Evolutionary conservation across 30 jellyfish, hydroid and myxozoan genomes (phyloP).

Genomic region (Cassiopea xamachana): DNA sequence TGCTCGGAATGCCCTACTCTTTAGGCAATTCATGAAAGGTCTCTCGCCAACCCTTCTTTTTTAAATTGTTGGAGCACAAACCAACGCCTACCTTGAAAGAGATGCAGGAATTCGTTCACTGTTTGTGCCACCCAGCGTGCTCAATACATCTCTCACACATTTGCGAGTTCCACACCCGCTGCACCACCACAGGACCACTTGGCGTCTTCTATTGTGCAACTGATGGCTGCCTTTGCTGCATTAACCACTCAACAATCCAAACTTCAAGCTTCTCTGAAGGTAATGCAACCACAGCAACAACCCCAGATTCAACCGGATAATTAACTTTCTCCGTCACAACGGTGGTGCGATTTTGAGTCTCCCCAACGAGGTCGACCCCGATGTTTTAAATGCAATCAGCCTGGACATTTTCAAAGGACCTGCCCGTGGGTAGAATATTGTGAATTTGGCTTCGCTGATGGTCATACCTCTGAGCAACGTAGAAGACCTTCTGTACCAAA

Average conservation of each 20-base stretch:
- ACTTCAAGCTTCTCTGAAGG: neutral
- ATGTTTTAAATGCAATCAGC: neutral
- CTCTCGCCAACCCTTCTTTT: neutral
- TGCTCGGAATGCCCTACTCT: conserved; percentile 8
- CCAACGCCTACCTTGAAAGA: conserved; percentile 30
- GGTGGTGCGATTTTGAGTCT: neutral
- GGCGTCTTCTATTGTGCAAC: conserved; percentile 10
- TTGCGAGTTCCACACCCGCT: neutral
- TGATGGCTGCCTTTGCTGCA: conserved; percentile 14
- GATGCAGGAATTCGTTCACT: neutral
- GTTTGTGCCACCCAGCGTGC: no score
- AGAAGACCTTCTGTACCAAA: neutral
- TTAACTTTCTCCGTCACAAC: neutral
- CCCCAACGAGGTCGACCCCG: neutral
- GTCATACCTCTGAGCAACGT: neutral
- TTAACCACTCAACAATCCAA: neutral
- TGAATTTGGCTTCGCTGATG: neutral
- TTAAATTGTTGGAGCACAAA: conserved; percentile 1
- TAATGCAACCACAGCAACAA: neutral
- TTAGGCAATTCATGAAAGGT: conserved; percentile 24
- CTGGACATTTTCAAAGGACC: neutral
- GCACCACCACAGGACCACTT: neutral
- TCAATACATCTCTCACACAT: no score
- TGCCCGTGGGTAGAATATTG: neutral
- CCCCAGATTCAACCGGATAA: neutral